Percentiles rank a stretch among this genome's conserved stretches.
These are phyloP conservation scores for Acanthosepion lycidas DNA, from an alignment of 2,888 invertebrate species.

Conservation along the genomic window DNA sequence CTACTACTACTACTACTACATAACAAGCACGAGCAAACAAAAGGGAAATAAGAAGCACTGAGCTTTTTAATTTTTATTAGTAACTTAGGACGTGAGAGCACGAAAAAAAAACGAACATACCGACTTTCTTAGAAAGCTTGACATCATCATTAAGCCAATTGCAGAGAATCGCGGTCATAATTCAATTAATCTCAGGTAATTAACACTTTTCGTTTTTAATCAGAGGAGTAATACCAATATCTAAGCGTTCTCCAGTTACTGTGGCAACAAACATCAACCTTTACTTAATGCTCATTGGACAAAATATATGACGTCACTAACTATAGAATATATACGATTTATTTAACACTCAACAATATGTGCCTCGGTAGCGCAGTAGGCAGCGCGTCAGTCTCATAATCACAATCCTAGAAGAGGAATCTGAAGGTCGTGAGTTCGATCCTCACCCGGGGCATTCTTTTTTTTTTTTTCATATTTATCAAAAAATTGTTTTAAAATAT, in stretches of 20 bases:
- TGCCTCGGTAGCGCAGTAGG: slow-evolving; percentile 33
- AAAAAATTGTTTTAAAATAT: too few species aligned
- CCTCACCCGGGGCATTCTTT: background rate
- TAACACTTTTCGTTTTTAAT: background rate
- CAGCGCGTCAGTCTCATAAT: slow-evolving; percentile 33
- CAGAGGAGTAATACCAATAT: too few species aligned
- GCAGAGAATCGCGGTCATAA: slow-evolving; percentile 74
- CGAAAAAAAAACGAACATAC: slow-evolving; percentile 57
- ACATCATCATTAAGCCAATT: slow-evolving; percentile 74
- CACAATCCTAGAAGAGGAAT: background rate
- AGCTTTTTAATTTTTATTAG: too few species aligned
- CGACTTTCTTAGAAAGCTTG: slow-evolving; percentile 67
- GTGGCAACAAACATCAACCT: background rate
- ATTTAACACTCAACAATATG: accelerated
- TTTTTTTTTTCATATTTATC: background rate
- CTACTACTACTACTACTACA: too few species aligned
- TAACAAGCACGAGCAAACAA: too few species aligned
- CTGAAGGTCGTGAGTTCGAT: slow-evolving; percentile 33
- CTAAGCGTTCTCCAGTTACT: background rate
- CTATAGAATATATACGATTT: background rate
- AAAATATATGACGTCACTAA: background rate
- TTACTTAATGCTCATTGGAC: too few species aligned
- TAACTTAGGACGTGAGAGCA: too few species aligned
- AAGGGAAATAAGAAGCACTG: too few species aligned
- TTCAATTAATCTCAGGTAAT: background rate